Conservation (phyloP, 2,113 vertebrate species). For the Petrocephalus zakoni region DNA sequence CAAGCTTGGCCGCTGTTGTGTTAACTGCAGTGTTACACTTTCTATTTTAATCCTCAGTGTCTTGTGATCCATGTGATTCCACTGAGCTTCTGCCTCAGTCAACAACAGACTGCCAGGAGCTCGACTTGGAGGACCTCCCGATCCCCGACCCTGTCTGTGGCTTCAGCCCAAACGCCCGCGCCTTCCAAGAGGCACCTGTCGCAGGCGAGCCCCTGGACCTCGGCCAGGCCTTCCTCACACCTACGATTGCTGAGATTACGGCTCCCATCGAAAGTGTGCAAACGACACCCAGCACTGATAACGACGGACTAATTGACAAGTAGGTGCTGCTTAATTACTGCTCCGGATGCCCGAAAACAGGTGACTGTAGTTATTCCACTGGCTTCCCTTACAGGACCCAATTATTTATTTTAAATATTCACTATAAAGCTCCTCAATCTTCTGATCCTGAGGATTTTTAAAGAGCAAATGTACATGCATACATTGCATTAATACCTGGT, state of each 20-base stretch:
- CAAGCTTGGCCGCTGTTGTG: not conserved
- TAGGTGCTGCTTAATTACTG: constrained; percentile 29
- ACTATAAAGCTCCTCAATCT: not conserved
- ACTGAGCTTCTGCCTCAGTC: constrained; percentile 46
- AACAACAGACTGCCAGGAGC: constrained; percentile 46
- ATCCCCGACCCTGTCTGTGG: constrained; percentile 44
- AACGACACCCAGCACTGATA: constrained; percentile 33
- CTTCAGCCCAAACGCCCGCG: constrained; percentile 44
- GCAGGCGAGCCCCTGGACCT: constrained; percentile 46
- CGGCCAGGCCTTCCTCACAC: constrained; percentile 47
- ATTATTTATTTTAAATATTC: not conserved
- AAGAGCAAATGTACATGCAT: not conserved
- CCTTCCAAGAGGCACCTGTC: constrained; percentile 45
- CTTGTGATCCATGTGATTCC: constrained; percentile 59
- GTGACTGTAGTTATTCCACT: not conserved
- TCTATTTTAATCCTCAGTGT: constrained; percentile 40
- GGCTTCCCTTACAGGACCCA: not conserved
- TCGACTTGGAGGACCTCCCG: constrained; percentile 42
- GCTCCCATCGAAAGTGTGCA: constrained; percentile 44
- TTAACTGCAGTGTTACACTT: not conserved
- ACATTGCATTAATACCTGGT: not conserved
- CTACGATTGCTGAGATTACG: constrained; percentile 49
- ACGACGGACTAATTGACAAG: constrained; percentile 51
- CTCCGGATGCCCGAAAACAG: not conserved
- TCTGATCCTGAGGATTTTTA: not conserved